These are phyloP conservation scores for Paramormyrops hopkinsi DNA, from an alignment of 2,797 vertebrate species.

Conservation along the genomic window DNA sequence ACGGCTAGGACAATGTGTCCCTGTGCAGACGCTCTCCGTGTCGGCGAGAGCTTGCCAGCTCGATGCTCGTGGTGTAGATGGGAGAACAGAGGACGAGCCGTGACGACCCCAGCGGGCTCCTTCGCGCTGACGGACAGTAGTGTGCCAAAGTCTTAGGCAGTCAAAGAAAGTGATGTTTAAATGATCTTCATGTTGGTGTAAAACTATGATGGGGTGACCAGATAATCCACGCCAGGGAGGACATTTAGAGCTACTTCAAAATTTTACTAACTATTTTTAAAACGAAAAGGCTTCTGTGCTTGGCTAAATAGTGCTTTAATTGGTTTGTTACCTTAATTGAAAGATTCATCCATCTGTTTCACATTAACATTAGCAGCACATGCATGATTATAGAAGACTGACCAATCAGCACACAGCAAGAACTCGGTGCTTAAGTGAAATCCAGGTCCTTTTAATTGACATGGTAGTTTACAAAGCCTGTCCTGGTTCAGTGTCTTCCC, in stretches of 20 bases:
- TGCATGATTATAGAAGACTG: background rate
- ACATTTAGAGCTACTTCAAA: background rate
- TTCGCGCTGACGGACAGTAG: background rate
- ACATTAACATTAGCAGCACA: background rate
- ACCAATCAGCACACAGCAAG: background rate
- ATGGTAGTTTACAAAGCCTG: background rate
- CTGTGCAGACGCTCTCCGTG: background rate
- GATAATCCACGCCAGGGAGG: background rate
- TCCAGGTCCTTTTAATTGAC: background rate
- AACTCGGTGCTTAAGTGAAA: background rate
- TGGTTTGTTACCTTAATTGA: background rate
- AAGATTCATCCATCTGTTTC: background rate
- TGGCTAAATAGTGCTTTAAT: background rate
- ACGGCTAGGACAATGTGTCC: slow-evolving; percentile 22
- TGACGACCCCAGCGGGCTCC: background rate
- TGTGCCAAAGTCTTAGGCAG: background rate
- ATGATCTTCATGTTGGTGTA: background rate
- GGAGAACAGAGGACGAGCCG: background rate
- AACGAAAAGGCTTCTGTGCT: background rate
- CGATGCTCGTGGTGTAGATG: background rate
- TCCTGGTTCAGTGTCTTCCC: background rate
- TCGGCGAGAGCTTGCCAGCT: background rate
- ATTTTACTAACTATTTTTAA: background rate
- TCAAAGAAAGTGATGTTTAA: background rate
- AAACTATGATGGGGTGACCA: background rate